phyloP scores from a whole-genome alignment of 2,888 invertebrate species.

The Sipha maydis region DNA sequence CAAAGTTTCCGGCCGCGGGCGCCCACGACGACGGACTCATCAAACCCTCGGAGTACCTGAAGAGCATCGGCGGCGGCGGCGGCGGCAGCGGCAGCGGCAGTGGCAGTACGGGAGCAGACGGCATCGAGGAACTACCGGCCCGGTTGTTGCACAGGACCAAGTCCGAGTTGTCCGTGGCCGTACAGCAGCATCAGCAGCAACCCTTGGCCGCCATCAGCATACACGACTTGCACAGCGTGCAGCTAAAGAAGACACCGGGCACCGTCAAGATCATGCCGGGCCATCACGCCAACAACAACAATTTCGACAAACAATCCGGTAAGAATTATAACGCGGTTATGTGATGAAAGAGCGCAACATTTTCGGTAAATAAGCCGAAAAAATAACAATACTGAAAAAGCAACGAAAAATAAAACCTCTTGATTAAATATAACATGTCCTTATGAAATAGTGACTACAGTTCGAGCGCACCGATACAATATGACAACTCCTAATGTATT shows the following conservation, averaged over 20 bases:
- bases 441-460: no score
- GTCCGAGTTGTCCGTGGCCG: conserved; percentile 69
- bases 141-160: conserved; percentile 69
- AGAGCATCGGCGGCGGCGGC: conserved; percentile 75
- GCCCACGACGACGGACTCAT: conserved; percentile 84
- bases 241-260: conserved; percentile 80
- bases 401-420: no score
- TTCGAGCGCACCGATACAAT: no score
- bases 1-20: conserved; percentile 80
- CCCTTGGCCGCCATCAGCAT: conserved; percentile 88
- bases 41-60: conserved; percentile 91
- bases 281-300: neutral
- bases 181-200: conserved; percentile 72
- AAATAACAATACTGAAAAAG: no score
- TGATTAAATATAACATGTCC: no score
- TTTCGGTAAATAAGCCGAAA: no score
- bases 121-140: neutral
- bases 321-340: no score
- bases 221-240: conserved; percentile 86
- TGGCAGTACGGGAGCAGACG: conserved; percentile 66
- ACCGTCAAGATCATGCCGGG: conserved; percentile 73
- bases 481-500: no score
- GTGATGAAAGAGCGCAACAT: no score
- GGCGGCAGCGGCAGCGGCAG: conserved; percentile 66
- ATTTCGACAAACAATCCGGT: conserved; percentile 38